Conservation (phyloP, 2,888 invertebrate genomes). For the Drosophila antonietae region DNA sequence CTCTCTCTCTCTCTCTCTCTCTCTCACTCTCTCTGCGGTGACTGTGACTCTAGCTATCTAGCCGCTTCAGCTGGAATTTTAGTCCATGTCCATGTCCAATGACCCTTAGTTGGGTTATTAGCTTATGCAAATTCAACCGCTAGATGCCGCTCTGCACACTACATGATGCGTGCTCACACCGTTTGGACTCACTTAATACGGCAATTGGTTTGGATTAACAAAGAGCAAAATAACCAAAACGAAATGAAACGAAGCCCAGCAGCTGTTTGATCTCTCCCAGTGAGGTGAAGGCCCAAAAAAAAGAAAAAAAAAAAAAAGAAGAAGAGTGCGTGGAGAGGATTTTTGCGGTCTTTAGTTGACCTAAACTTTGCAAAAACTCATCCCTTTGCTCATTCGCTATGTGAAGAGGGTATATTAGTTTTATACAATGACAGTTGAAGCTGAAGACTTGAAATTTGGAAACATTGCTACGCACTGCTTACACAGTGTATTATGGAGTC, state of each 20-base stretch:
- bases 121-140: slow-evolving; percentile 53
- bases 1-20: no score
- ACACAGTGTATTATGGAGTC: not conserved
- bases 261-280: slow-evolving; percentile 3
- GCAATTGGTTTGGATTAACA: slow-evolving; percentile 12
- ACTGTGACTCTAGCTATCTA: slow-evolving; percentile 13
- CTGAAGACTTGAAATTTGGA: not conserved
- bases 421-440: no score
- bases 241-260: not conserved
- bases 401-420: not conserved
- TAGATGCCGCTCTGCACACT: not conserved
- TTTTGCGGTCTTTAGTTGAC: not conserved
- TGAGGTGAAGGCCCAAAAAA: not conserved
- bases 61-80: slow-evolving; percentile 1
- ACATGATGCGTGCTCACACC: not conserved
- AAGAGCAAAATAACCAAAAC: slow-evolving; percentile 1
- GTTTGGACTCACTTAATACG: slow-evolving; percentile 26
- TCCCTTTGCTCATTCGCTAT: not conserved
- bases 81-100: not conserved
- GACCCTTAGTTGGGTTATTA: slow-evolving; percentile 62
- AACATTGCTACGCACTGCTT: not conserved
- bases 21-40: slow-evolving; percentile 2
- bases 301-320: not conserved
- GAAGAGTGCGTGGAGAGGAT: not conserved
- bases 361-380: not conserved